Conservation (phyloP, 2,797 vertebrate species). For the Brachymystax lenok region DNA sequence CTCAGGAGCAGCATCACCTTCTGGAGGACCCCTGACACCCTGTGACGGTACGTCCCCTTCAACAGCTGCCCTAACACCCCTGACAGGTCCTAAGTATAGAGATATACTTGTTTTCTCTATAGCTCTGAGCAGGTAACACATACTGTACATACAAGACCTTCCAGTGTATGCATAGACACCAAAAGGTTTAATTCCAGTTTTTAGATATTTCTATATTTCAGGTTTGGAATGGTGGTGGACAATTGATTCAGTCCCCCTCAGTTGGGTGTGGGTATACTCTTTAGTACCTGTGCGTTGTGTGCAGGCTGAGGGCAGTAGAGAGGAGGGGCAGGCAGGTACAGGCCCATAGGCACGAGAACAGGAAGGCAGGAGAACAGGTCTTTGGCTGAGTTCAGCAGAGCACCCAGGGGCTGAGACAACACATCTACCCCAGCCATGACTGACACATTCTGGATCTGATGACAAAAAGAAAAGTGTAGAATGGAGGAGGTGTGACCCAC, state of each 20-base stretch:
- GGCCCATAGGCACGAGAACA: conserved; percentile 79
- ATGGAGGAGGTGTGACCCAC: neutral
- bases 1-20: conserved; percentile 85
- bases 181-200: too few relatives aligned
- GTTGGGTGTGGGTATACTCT: neutral
- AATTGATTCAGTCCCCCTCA: too few relatives aligned
- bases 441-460: conserved; percentile 86
- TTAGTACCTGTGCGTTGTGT: conserved; percentile 81
- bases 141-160: too few relatives aligned
- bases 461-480: neutral
- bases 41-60: conserved; percentile 82
- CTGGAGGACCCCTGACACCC: conserved; percentile 85
- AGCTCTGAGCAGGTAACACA: too few relatives aligned
- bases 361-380: conserved; percentile 77
- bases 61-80: conserved; percentile 69
- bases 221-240: too few relatives aligned
- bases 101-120: too few relatives aligned
- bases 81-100: conserved; percentile 75
- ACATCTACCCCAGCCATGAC: conserved; percentile 90
- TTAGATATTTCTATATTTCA: too few relatives aligned
- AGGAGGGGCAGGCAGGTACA: conserved; percentile 94
- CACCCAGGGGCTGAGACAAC: conserved; percentile 80
- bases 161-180: too few relatives aligned
- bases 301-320: conserved; percentile 96
- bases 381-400: conserved; percentile 82